Conservation (phyloP, 2,888 invertebrate species). For the Oscheius onirici region DNA sequence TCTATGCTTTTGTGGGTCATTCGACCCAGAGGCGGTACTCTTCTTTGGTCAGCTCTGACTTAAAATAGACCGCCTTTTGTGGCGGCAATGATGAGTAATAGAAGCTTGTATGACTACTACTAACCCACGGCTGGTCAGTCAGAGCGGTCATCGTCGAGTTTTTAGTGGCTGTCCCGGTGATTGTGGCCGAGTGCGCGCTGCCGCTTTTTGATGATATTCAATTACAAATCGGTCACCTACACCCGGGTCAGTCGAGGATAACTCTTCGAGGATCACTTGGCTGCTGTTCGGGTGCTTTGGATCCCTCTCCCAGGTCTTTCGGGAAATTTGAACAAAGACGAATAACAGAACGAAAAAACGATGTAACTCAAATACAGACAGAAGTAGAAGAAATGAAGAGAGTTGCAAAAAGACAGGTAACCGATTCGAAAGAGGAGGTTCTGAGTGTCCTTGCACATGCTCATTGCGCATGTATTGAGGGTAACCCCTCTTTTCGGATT, state of each 20-base stretch:
- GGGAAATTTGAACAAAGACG: too few species aligned
- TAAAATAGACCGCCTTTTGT: too few species aligned
- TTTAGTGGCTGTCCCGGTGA: conserved; percentile 28
- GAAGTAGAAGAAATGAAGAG: not conserved
- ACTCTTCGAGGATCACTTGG: not conserved
- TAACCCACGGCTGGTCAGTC: conserved; percentile 5
- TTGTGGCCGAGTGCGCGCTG: conserved; percentile 10
- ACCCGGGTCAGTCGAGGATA: conserved; percentile 15
- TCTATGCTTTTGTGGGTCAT: not conserved
- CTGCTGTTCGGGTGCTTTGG: not conserved
- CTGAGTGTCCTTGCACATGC: conserved; percentile 26
- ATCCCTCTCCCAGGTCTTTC: too few species aligned
- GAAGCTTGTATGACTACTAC: not conserved
- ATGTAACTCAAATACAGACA: too few species aligned
- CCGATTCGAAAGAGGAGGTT: not conserved
- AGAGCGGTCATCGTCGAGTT: conserved; percentile 21
- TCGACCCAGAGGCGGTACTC: not conserved
- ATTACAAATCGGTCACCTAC: conserved; percentile 31
- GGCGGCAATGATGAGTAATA: not conserved
- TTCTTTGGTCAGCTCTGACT: not conserved
- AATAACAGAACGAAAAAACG: too few species aligned
- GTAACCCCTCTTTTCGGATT: conserved; percentile 35
- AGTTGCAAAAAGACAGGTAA: not conserved
- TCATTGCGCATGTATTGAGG: conserved; percentile 35
- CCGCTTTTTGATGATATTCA: conserved; percentile 32